Evolutionary conservation across 2,113 vertebrate genomes (phyloP).

Genomic region (Oreocharis arfaki): DNA sequence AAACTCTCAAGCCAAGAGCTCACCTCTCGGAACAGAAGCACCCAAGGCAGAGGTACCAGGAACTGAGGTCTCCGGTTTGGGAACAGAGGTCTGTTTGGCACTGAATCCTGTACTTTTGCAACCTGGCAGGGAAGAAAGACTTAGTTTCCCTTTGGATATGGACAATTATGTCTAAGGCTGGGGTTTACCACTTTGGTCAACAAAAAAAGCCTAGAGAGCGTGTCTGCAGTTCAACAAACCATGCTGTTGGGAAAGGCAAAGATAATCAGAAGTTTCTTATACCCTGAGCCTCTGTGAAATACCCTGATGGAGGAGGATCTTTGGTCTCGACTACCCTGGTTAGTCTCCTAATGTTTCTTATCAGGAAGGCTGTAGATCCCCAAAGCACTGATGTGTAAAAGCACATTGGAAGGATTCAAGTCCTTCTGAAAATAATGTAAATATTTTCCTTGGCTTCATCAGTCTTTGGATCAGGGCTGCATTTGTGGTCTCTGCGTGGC

Average conservation of each 20-base stretch:
- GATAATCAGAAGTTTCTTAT: not conserved
- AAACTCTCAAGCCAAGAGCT: not conserved
- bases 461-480: not conserved
- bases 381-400: not conserved
- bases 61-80: not conserved
- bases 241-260: not conserved
- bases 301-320: not conserved
- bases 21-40: not conserved
- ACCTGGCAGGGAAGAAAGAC: not conserved
- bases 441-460: not conserved
- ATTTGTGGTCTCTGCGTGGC: accelerated
- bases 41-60: not conserved
- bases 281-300: not conserved
- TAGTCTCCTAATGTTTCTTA: not conserved
- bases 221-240: accelerated
- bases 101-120: not conserved
- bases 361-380: not conserved
- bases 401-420: not conserved
- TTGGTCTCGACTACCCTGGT: not conserved
- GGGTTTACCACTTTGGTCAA: not conserved
- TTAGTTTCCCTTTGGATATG: not conserved
- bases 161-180: not conserved
- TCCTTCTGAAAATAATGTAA: not conserved
- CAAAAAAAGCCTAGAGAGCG: not conserved
- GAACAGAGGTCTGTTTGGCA: not conserved